Evolutionary conservation across 2,797 vertebrate species (phyloP), one percentile per base, ranked within the genome.

Genomic region (Hyperoplus lanceolatus): DNA sequence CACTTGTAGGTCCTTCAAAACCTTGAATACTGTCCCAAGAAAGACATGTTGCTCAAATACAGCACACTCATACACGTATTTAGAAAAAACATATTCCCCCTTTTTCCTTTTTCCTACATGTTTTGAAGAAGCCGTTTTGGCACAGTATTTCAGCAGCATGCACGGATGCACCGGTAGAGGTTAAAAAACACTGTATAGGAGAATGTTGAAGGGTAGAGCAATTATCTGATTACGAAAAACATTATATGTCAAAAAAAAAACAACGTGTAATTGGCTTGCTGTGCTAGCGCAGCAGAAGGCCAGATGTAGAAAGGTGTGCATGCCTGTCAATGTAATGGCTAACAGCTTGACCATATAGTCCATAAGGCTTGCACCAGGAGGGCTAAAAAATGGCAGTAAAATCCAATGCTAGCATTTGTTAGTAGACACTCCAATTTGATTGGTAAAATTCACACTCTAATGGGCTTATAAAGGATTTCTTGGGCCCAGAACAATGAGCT

Each of bases 161-260:
- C 73, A 71, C 74, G 80, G 64, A 81, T 11, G 67, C 62, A 58
- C n/a, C 21, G 63, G 42, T 36, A 67, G 46, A 16, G 15, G 29
- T 29, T 29, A 29, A 75, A 57, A 66, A 81, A 84, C 86, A 88
- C 72, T 73, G 77, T 73, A 86, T 73, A 51, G 69, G 82, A 82
- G 74, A 76, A 85, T 78, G 87, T 91, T 87, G 85, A 92, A 86
- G 80, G 88, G 86, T 84, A 71, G 76, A 84, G 84, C 93, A 93
- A 94, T 94, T 93, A 94, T 92, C 89, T 93, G 92, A 94, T 94
- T 94, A 92, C 77, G 50, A 92, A 94, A 93, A 94, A 93, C 92
- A 94, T 93, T 94, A 93, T 88, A 93, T 93, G 91, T 93, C 91
- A 93, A 93, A 94, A 93, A 94, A 93, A 91, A 90, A 94, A 94